Percentiles rank a stretch among this genome's conserved stretches.
Evolutionary conservation across 53 echinoderm and acorn worm genomes (phyloP).

Genomic region (Pentamera pediparva): DNA sequence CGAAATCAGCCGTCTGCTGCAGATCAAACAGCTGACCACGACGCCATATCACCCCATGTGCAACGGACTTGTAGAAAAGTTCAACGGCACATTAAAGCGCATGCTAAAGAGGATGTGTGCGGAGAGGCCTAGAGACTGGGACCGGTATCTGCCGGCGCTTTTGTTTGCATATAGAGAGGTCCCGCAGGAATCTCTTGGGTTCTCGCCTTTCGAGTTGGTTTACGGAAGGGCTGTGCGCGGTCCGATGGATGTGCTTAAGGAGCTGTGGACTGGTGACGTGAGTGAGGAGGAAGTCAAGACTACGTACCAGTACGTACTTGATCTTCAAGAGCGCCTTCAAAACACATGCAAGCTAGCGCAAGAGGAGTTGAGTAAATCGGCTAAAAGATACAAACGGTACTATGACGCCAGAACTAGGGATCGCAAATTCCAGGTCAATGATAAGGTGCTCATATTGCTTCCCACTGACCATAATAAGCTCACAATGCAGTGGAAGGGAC

Average conservation of each 20-base stretch:
- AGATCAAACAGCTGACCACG: constrained; percentile 49
- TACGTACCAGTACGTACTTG: constrained; percentile 52
- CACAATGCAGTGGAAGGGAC: constrained; percentile 46
- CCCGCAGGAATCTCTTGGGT: constrained; percentile 32
- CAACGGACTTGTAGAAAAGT: constrained; percentile 47
- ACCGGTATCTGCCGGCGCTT: constrained; percentile 6
- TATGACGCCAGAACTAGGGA: constrained; percentile 48
- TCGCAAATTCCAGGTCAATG: constrained; percentile 32
- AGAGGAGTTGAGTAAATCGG: constrained; percentile 35
- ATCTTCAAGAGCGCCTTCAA: constrained; percentile 35
- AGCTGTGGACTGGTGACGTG: constrained; percentile 38
- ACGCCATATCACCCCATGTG: constrained; percentile 69
- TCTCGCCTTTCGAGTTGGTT: constrained; percentile 61
- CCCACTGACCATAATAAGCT: constrained; percentile 45
- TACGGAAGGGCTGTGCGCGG: constrained; percentile 61
- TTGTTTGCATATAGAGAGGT: constrained; percentile 6
- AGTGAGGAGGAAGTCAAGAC: constrained; percentile 39
- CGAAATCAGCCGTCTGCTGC: constrained; percentile 41
- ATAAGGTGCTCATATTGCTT: constrained; percentile 39
- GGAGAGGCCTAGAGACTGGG: constrained; percentile 3
- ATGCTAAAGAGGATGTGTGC: constrained; percentile 1
- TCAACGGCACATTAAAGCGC: constrained; percentile 12
- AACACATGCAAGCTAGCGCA: constrained; percentile 36
- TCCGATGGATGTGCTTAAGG: constrained; percentile 39
- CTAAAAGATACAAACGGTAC: constrained; percentile 26